Conservation (phyloP, 2,888 invertebrate genomes). For the Thyatira batis region DNA sequence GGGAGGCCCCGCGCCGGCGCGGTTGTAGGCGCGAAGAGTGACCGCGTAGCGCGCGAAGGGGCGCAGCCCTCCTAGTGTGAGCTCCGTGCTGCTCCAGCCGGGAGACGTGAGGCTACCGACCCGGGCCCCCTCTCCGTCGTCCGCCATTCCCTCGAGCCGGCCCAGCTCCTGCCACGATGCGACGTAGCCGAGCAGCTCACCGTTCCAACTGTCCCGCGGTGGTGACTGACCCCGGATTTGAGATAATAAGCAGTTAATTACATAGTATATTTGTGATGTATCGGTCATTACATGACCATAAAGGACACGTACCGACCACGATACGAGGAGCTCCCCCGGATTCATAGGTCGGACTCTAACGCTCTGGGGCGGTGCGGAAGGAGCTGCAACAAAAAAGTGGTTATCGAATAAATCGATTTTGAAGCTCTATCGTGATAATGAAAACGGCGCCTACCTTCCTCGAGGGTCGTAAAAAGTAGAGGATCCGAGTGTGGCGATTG, state of each 20-base stretch:
- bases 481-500: constrained; percentile 86
- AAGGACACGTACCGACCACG: constrained; percentile 85
- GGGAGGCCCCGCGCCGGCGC: constrained; percentile 90
- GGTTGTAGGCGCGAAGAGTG: constrained; percentile 90
- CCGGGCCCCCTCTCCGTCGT: constrained; percentile 14
- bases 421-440: no score
- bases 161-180: constrained; percentile 80
- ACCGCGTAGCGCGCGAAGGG: constrained; percentile 91
- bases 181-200: constrained; percentile 88
- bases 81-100: constrained; percentile 85
- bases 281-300: background rate
- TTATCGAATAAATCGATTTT: background rate
- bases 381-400: constrained; percentile 69
- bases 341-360: constrained; percentile 85
- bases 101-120: constrained; percentile 68
- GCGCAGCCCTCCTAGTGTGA: constrained; percentile 84
- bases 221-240: constrained; percentile 77
- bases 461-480: constrained; percentile 85
- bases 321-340: constrained; percentile 85
- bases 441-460: constrained; percentile 82
- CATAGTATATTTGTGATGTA: background rate
- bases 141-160: constrained; percentile 38
- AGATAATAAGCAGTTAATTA: background rate
- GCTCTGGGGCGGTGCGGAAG: constrained; percentile 86
- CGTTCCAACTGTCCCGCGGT: constrained; percentile 86